A percentile compares a stretch with the other conserved stretches of the same genome.
Evolutionary conservation across 2,888 invertebrate genomes (phyloP).

Genomic region (Sussaba pulchella): DNA sequence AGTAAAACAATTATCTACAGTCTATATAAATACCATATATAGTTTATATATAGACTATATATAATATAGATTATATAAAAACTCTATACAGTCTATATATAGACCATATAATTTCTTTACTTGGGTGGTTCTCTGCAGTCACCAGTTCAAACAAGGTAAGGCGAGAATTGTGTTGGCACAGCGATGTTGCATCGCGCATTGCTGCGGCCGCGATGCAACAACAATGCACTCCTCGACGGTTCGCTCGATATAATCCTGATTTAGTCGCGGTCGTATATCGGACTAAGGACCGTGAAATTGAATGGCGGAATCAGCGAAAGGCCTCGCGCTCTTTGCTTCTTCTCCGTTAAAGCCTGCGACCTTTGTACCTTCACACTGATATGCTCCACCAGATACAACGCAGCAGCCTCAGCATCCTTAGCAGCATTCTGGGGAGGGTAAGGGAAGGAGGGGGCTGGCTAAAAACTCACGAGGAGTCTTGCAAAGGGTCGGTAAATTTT

Average conservation of each 20-base stretch:
- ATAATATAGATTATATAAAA: too few relatives aligned
- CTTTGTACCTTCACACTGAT: conserved; percentile 45
- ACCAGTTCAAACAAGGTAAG: too few relatives aligned
- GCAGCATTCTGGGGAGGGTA: conserved; percentile 64
- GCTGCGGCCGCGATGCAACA: conserved; percentile 47
- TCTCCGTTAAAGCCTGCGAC: conserved; percentile 42
- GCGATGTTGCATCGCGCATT: conserved; percentile 26
- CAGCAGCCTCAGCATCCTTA: too few relatives aligned
- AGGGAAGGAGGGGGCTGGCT: conserved; percentile 59
- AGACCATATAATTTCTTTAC: too few relatives aligned
- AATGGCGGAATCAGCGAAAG: conserved; percentile 78
- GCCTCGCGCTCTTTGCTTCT: conserved; percentile 42
- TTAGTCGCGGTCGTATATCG: conserved; percentile 79
- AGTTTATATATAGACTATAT: too few relatives aligned
- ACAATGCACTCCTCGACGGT: conserved; percentile 62
- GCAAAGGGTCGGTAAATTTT: conserved; percentile 74
- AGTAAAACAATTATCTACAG: too few relatives aligned
- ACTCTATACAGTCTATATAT: too few relatives aligned
- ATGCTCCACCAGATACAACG: conserved; percentile 18
- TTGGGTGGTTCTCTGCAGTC: too few relatives aligned
- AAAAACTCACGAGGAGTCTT: conserved; percentile 68
- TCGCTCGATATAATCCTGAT: conserved; percentile 80
- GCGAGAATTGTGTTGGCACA: conserved; percentile 23
- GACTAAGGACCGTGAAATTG: conserved; percentile 80
- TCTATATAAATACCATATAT: too few relatives aligned